These are phyloP conservation scores for Celastrina argiolus DNA, from an alignment of 2,888 invertebrate genomes.

Conservation along the genomic window DNA sequence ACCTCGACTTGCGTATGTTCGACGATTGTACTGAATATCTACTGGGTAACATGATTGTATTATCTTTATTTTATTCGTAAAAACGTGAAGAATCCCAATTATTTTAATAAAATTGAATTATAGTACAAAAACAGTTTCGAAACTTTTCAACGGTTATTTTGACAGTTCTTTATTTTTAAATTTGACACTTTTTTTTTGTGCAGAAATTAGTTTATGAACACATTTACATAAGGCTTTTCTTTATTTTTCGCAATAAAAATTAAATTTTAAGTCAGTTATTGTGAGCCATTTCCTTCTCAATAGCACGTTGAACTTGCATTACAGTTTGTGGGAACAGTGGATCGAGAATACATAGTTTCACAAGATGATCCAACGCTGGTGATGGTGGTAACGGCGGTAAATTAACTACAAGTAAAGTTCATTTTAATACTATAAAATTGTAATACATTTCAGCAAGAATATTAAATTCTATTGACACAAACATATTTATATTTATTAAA, in stretches of 20 bases:
- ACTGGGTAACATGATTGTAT: constrained; percentile 30
- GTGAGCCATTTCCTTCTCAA: constrained; percentile 35
- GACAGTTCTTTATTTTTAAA: neutral
- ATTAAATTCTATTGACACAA: neutral
- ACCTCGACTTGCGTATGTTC: constrained; percentile 59
- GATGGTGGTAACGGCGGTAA: constrained; percentile 36
- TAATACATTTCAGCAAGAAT: neutral
- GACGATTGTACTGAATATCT: constrained; percentile 50
- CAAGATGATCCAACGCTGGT: constrained; percentile 45
- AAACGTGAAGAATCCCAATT: neutral
- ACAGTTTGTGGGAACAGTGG: constrained; percentile 56
- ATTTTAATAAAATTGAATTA: neutral
- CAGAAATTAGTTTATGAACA: neutral
- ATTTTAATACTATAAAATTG: neutral
- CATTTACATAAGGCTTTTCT: too few relatives aligned
- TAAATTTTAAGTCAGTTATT: neutral
- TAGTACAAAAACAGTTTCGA: neutral
- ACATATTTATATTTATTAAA: too few relatives aligned
- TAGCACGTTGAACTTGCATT: constrained; percentile 47
- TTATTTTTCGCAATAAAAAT: too few relatives aligned
- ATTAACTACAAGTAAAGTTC: constrained; percentile 33
- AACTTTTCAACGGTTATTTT: neutral
- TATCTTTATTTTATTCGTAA: neutral
- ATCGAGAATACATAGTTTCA: constrained; percentile 59
- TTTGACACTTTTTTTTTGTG: neutral